A percentile compares a stretch with the other conserved stretches of the same genome.
These are phyloP conservation scores for Daubentonia madagascariensis DNA, from an alignment of 2,113 vertebrate genomes.

Conservation along the genomic window DNA sequence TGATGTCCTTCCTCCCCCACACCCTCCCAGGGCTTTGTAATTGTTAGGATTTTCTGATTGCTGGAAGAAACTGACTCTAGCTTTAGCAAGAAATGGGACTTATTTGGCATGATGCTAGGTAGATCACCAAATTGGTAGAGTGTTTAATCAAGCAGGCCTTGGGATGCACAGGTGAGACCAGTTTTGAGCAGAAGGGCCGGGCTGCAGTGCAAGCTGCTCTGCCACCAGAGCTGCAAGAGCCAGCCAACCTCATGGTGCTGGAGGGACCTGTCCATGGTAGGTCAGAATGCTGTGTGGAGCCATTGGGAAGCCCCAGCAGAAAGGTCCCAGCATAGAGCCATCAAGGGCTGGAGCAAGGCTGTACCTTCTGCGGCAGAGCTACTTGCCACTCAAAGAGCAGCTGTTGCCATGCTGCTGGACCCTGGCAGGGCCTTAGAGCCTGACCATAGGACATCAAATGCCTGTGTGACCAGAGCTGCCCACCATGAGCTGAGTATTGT, in stretches of 20 bases:
- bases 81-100: neutral
- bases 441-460: neutral
- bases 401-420: neutral
- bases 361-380: neutral
- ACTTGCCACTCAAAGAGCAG: neutral
- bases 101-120: neutral
- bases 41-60: neutral
- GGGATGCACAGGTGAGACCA: neutral
- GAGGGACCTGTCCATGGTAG: slow-evolving; percentile 31
- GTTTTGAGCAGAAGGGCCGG: neutral
- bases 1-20: neutral
- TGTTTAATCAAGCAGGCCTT: neutral
- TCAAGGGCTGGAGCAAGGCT: neutral
- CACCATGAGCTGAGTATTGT: neutral
- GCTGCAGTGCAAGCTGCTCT: neutral
- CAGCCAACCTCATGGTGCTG: neutral
- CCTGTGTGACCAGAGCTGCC: neutral
- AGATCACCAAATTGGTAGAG: neutral
- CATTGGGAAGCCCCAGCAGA: neutral
- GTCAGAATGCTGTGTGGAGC: neutral
- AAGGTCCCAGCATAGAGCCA: neutral
- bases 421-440: neutral
- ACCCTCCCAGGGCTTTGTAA: neutral
- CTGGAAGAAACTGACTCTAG: neutral
- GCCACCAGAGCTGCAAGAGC: neutral